Conservation (phyloP, 2,888 invertebrate species). For the Selenia dentaria region DNA sequence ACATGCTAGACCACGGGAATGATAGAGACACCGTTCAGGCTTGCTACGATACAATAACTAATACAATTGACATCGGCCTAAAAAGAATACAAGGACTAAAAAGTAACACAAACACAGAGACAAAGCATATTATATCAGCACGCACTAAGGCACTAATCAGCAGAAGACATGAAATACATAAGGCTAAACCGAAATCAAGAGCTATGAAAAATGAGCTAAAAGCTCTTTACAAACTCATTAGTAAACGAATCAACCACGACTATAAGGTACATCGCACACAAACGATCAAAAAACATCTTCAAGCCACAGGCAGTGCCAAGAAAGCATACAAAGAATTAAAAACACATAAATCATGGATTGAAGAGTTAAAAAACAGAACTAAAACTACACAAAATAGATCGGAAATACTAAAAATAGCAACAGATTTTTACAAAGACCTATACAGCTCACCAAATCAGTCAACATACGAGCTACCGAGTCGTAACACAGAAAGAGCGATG, state of each 20-base stretch:
- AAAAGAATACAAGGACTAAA: background rate
- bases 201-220: conserved; percentile 10
- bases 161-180: conserved; percentile 29
- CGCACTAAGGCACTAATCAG: conserved; percentile 14
- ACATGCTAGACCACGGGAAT: conserved; percentile 1
- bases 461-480: background rate
- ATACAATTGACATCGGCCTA: conserved; percentile 9
- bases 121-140: conserved; percentile 16
- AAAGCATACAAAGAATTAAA: conserved; percentile 22
- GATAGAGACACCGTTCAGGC: conserved; percentile 9
- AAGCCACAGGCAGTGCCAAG: conserved; percentile 6
- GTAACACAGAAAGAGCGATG: background rate
- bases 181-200: conserved; percentile 22
- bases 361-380: conserved; percentile 12
- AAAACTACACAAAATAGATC: background rate
- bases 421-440: conserved; percentile 27
- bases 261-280: conserved; percentile 11
- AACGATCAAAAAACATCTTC: conserved; percentile 16
- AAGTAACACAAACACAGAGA: background rate
- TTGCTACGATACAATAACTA: conserved; percentile 14
- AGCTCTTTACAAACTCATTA: conserved; percentile 22
- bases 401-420: conserved; percentile 7
- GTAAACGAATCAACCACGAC: conserved; percentile 12
- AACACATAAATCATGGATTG: conserved; percentile 25
- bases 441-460: conserved; percentile 14